These are phyloP conservation scores for Hydrolagus colliei DNA, from an alignment of 2,797 vertebrate genomes.

Conservation along the genomic window DNA sequence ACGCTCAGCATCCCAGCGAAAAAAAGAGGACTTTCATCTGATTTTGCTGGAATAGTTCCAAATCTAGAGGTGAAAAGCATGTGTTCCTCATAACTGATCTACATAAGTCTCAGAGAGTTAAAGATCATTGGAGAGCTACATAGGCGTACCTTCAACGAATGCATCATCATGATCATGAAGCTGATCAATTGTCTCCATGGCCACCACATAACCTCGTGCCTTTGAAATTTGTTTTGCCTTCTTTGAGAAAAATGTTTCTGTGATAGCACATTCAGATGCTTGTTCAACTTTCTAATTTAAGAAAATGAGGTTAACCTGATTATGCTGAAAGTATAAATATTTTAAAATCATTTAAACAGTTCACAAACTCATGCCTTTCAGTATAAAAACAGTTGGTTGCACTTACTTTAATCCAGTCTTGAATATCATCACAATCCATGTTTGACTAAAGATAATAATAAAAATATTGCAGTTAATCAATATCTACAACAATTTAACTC, in stretches of 20 bases:
- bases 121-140: background rate
- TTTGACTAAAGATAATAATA: conserved; percentile 41
- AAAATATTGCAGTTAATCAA: background rate
- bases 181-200: conserved; percentile 59
- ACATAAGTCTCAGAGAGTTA: too few relatives aligned
- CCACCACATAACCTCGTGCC: conserved; percentile 40
- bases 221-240: conserved; percentile 45
- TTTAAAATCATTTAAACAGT: background rate
- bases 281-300: conserved; percentile 60
- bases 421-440: conserved; percentile 50
- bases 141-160: conserved; percentile 68
- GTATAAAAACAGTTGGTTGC: background rate
- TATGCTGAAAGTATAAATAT: background rate
- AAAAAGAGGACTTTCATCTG: too few relatives aligned
- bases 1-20: too few relatives aligned
- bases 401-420: conserved; percentile 65
- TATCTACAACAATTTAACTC: background rate
- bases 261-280: conserved; percentile 65
- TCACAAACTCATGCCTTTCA: background rate
- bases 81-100: too few relatives aligned
- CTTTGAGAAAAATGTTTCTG: conserved; percentile 58
- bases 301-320: background rate
- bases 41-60: too few relatives aligned
- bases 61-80: too few relatives aligned
- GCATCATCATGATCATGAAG: conserved; percentile 67